Conservation (phyloP, 1,140 invertebrate species). For the Zaprionus capensis region DNA sequence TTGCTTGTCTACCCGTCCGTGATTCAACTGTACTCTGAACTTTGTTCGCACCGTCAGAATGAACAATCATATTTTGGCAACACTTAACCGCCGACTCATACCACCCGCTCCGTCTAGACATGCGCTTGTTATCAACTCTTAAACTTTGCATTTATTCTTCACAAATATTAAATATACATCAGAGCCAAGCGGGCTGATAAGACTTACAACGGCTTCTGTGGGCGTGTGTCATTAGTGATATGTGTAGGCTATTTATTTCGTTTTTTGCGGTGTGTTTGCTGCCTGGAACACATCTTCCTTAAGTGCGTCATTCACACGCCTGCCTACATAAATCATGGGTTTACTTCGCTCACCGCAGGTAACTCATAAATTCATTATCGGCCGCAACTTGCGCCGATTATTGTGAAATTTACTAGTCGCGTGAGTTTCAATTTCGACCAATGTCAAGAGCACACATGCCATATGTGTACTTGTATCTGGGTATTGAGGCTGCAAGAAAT, state of each 20-base stretch:
- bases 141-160: neutral
- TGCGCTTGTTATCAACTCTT: slow-evolving; percentile 27
- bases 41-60: slow-evolving; percentile 19
- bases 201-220: slow-evolving; percentile 39
- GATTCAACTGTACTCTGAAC: slow-evolving; percentile 15
- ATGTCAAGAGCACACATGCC: slow-evolving; percentile 32
- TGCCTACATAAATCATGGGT: slow-evolving; percentile 27
- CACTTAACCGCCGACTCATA: neutral
- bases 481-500: neutral
- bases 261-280: slow-evolving; percentile 3
- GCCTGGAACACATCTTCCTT: neutral
- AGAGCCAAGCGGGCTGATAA: slow-evolving; percentile 44
- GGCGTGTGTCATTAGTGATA: slow-evolving; percentile 24
- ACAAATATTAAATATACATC: slow-evolving; percentile 47
- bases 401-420: slow-evolving; percentile 15
- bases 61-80: slow-evolving; percentile 14
- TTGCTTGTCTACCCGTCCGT: neutral
- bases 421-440: slow-evolving; percentile 5
- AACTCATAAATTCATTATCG: slow-evolving; percentile 22
- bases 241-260: slow-evolving; percentile 23
- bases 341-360: slow-evolving; percentile 21
- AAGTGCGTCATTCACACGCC: slow-evolving; percentile 13
- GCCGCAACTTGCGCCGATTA: slow-evolving; percentile 13
- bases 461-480: neutral
- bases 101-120: neutral